These are phyloP conservation scores for Sterrhoptilus dennistouni DNA, from an alignment of 2,113 vertebrate species.

Conservation along the genomic window DNA sequence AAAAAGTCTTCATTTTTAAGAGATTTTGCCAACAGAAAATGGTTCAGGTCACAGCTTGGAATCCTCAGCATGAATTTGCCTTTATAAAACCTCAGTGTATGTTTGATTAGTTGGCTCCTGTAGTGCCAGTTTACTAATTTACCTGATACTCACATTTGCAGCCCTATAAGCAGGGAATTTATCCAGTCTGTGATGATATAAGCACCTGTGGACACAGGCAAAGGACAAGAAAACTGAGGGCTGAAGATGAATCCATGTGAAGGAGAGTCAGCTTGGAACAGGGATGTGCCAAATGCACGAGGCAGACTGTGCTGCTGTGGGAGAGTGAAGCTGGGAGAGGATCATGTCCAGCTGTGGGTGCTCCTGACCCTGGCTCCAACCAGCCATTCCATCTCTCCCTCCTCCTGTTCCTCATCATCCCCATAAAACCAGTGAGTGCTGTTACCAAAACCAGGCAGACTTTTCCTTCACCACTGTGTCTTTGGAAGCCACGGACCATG, in stretches of 20 bases:
- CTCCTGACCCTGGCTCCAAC: neutral
- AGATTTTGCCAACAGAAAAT: neutral
- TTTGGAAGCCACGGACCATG: neutral
- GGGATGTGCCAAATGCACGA: neutral
- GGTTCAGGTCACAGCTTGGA: neutral
- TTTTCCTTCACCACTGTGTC: neutral
- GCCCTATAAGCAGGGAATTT: neutral
- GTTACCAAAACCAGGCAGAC: neutral
- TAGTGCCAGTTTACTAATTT: neutral
- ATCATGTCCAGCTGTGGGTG: neutral
- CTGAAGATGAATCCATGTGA: neutral
- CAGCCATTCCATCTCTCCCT: neutral
- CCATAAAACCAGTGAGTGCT: rapidly evolving
- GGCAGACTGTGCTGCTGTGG: neutral
- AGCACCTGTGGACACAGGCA: neutral
- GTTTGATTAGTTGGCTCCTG: neutral
- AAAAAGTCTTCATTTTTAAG: neutral
- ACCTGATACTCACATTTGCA: neutral
- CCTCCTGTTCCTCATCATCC: neutral
- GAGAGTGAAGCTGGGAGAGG: neutral
- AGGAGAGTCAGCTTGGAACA: neutral
- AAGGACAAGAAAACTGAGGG: neutral
- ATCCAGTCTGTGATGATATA: neutral
- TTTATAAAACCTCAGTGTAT: neutral
- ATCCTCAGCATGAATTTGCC: neutral